Conservation (phyloP, 2,797 vertebrate species). For the Scomberomorus guttatus region DNA sequence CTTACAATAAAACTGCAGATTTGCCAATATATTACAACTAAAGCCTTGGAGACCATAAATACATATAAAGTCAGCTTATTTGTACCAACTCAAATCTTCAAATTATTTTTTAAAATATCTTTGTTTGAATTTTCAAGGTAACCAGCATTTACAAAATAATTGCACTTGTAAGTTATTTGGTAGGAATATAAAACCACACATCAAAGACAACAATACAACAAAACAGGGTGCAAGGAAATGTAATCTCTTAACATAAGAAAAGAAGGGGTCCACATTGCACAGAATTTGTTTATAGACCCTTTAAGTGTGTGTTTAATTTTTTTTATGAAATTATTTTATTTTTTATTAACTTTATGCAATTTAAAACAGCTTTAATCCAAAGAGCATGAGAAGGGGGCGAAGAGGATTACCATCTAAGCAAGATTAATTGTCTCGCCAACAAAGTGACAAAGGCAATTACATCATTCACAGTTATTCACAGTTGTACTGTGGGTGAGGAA, state of each 20-base stretch:
- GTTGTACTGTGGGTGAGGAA: background rate
- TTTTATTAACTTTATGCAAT: too few relatives aligned
- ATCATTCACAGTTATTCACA: conserved; percentile 1
- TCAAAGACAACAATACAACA: too few relatives aligned
- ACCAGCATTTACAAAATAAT: too few relatives aligned
- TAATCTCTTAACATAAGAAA: background rate
- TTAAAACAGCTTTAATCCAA: background rate
- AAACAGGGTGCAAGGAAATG: background rate
- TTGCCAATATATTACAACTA: background rate
- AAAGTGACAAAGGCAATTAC: background rate
- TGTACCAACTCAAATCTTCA: too few relatives aligned
- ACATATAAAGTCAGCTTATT: too few relatives aligned
- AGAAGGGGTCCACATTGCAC: background rate
- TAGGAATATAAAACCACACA: too few relatives aligned
- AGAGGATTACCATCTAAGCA: background rate
- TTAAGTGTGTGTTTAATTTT: background rate
- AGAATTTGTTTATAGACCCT: background rate
- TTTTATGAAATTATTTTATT: background rate
- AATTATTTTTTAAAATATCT: too few relatives aligned
- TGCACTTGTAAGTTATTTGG: too few relatives aligned
- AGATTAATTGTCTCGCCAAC: background rate
- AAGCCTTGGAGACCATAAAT: background rate
- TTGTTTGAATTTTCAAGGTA: too few relatives aligned
- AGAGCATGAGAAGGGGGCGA: too few relatives aligned
- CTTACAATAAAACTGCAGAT: background rate